These are phyloP conservation scores for Nyctibius grandis DNA, from an alignment of 2,797 vertebrate genomes.

Conservation along the genomic window DNA sequence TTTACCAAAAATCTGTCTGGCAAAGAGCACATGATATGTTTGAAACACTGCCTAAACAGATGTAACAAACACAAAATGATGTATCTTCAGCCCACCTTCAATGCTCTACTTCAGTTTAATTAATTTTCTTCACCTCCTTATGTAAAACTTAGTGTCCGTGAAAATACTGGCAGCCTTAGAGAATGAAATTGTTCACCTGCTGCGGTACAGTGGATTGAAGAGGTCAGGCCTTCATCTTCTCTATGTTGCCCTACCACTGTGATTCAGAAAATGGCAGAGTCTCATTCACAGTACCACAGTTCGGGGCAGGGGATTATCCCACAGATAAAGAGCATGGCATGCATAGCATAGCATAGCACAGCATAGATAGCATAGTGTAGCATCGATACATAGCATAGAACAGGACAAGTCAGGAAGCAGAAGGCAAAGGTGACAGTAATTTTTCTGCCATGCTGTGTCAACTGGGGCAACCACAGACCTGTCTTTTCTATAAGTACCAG, in stretches of 20 bases:
- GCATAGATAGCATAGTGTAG: not conserved
- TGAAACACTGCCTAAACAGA: not conserved
- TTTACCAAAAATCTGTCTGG: not conserved
- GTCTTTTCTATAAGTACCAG: not conserved
- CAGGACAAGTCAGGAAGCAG: not conserved
- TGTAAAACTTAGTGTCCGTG: not conserved
- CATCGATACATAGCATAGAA: not conserved
- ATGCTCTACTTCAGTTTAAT: constrained; percentile 6
- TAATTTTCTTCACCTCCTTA: not conserved
- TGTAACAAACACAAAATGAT: not conserved
- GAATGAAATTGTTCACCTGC: not conserved
- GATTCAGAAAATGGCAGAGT: not conserved
- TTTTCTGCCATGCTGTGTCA: not conserved
- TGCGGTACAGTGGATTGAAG: not conserved
- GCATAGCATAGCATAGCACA: accelerated
- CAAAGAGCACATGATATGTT: not conserved
- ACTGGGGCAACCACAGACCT: not conserved
- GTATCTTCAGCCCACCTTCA: not conserved
- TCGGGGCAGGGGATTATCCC: not conserved
- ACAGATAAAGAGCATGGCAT: not conserved
- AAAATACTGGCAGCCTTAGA: not conserved
- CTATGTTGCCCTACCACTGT: not conserved
- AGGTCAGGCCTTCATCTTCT: not conserved
- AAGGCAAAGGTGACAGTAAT: not conserved
- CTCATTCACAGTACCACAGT: not conserved